phyloP scores from a whole-genome alignment of 2,113 vertebrate species.

The Rhinoptilus africanus region DNA sequence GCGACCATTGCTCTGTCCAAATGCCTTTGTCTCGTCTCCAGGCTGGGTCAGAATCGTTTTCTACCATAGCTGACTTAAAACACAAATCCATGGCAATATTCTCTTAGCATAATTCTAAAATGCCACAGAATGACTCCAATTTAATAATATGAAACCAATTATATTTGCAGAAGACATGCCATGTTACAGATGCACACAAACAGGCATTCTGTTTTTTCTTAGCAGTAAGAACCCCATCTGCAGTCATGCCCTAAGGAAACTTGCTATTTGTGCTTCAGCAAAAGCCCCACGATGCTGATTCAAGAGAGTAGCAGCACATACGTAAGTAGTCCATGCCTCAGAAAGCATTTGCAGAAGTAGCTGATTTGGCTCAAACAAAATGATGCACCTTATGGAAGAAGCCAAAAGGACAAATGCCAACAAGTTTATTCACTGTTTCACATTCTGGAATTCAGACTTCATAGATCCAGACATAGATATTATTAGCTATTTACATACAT shows the following conservation, averaged over 20 bases:
- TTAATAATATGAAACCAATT: not conserved
- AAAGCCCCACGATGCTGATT: not conserved
- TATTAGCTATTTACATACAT: not conserved
- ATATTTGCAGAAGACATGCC: not conserved
- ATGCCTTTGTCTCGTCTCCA: not conserved
- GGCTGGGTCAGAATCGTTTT: not conserved
- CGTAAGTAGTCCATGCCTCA: not conserved
- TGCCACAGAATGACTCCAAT: not conserved
- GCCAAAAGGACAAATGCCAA: not conserved
- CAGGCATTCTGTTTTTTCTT: not conserved
- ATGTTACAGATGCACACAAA: not conserved
- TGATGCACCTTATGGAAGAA: not conserved
- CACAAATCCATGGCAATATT: not conserved
- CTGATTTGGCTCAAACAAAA: not conserved
- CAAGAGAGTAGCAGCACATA: not conserved
- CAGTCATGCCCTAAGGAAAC: not conserved
- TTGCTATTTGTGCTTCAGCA: not conserved
- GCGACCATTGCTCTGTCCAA: not conserved
- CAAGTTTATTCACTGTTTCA: not conserved
- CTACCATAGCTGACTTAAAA: not conserved
- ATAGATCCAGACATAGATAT: not conserved
- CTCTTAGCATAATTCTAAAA: not conserved
- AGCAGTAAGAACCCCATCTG: not conserved
- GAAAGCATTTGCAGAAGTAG: not conserved
- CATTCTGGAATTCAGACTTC: not conserved